Percentiles rank a stretch among this genome's conserved stretches.
These are phyloP conservation scores for Ceryle rudis DNA, from an alignment of 2,797 vertebrate species.

Conservation along the genomic window DNA sequence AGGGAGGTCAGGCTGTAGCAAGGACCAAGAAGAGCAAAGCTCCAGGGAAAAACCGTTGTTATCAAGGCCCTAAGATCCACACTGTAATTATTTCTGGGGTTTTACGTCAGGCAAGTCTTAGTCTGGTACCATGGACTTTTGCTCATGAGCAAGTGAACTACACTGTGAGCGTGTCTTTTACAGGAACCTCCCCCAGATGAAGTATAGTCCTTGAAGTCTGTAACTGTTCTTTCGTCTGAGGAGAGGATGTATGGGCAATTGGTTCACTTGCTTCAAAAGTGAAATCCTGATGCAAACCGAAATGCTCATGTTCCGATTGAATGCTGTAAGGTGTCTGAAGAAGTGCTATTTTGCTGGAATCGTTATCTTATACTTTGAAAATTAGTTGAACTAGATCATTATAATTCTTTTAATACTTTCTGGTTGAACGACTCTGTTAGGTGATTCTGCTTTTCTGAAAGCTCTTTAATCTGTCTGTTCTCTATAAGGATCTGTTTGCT, in stretches of 20 bases:
- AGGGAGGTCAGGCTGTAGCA: not conserved
- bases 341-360: not conserved
- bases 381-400: not conserved
- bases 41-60: not conserved
- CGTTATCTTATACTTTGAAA: not conserved
- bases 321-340: not conserved
- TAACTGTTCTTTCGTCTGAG: not conserved
- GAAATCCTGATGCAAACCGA: not conserved
- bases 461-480: not conserved
- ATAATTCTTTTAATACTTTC: not conserved
- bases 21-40: not conserved
- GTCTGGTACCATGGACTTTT: not conserved
- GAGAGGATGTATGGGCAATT: too few species aligned
- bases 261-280: not conserved
- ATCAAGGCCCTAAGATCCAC: not conserved
- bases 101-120: not conserved
- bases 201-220: not conserved
- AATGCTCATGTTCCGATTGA: not conserved
- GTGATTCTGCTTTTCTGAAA: not conserved
- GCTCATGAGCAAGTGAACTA: not conserved
- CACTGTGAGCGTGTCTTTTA: not conserved
- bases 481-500: not conserved
- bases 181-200: not conserved
- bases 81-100: not conserved
- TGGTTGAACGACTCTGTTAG: not conserved